These are phyloP conservation scores for Julus scandinavius DNA, from an alignment of 2,888 invertebrate genomes.

Conservation along the genomic window DNA sequence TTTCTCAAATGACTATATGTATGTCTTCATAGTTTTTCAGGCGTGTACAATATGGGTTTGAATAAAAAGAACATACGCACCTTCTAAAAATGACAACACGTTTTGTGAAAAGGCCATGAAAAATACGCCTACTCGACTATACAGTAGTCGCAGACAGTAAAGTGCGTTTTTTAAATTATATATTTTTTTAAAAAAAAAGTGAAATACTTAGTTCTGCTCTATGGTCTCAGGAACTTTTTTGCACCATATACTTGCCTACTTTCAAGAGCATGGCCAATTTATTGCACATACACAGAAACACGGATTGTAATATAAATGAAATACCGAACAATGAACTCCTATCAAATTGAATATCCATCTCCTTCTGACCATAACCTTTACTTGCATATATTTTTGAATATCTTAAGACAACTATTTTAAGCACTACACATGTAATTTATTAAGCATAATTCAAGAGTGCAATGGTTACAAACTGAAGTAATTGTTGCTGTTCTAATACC, in stretches of 20 bases:
- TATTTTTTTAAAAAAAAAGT: not conserved
- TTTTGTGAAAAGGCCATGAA: not conserved
- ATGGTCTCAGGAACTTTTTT: not conserved
- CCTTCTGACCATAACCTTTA: not conserved
- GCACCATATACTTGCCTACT: constrained; percentile 14
- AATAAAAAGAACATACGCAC: not conserved
- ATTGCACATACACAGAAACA: not conserved
- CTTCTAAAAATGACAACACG: not conserved
- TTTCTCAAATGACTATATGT: not conserved
- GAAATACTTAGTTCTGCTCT: not conserved
- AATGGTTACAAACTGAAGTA: no score
- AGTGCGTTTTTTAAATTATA: not conserved
- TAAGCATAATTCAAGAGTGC: no score
- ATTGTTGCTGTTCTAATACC: no score
- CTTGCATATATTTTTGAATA: not conserved
- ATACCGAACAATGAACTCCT: constrained; percentile 2
- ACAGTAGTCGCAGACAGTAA: not conserved
- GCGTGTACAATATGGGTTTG: not conserved
- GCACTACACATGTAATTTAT: not conserved
- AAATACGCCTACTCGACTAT: not conserved
- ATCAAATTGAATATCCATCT: not conserved
- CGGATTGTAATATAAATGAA: not conserved
- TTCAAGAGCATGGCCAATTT: not conserved
- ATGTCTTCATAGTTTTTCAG: not conserved
- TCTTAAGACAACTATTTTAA: not conserved